phyloP scores from a whole-genome alignment of 2,113 vertebrate species.

The Struthidea cinerea region DNA sequence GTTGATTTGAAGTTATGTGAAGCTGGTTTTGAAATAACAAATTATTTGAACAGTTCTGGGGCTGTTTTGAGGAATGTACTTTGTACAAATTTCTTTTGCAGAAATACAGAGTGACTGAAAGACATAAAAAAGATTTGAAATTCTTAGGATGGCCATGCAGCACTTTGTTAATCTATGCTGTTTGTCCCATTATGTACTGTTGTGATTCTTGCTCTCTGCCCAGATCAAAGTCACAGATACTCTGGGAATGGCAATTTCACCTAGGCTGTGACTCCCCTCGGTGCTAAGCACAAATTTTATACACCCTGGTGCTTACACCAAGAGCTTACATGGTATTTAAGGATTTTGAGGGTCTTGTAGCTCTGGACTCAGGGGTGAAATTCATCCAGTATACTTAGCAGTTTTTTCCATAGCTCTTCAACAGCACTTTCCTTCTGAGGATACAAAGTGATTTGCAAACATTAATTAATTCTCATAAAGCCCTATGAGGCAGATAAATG shows the following conservation, averaged over 20 bases:
- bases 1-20: neutral
- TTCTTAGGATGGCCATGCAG: neutral
- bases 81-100: neutral
- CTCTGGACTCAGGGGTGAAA: conserved; percentile 33
- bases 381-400: conserved; percentile 41
- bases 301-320: neutral
- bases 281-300: neutral
- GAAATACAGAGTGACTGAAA: neutral
- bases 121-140: neutral
- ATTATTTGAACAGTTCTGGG: neutral
- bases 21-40: neutral
- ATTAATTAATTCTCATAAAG: conserved; percentile 58
- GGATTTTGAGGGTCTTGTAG: conserved; percentile 21
- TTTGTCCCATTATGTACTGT: neutral
- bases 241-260: neutral
- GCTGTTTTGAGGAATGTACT: neutral
- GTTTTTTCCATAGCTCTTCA: conserved; percentile 13
- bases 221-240: neutral
- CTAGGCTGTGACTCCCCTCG: neutral
- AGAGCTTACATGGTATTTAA: neutral
- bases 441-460: conserved; percentile 53
- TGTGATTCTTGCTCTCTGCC: neutral
- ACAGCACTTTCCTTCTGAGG: conserved; percentile 44
- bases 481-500: conserved; percentile 34
- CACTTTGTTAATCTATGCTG: neutral